These are phyloP conservation scores for Thryonomys swinderianus DNA, from an alignment of 2,113 vertebrate species.

Conservation along the genomic window DNA sequence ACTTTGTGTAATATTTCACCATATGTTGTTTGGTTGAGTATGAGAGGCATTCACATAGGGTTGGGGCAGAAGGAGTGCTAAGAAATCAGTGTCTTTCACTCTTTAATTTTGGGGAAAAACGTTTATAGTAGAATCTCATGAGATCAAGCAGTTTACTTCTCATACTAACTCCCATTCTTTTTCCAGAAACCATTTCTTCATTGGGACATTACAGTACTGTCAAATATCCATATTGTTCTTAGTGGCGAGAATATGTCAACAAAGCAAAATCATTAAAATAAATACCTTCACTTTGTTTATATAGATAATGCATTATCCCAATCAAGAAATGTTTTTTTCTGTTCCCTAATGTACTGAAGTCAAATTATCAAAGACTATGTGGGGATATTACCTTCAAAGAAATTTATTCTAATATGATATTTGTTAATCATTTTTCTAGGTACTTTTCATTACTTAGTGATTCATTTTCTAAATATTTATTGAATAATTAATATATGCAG, in stretches of 20 bases:
- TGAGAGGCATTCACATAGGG: background rate
- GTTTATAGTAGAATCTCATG: background rate
- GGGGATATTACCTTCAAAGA: background rate
- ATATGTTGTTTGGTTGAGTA: background rate
- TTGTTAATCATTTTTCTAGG: background rate
- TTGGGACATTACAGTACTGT: background rate
- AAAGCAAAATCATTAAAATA: slow-evolving; percentile 19
- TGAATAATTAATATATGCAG: background rate
- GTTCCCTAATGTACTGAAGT: background rate
- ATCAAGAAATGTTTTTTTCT: background rate
- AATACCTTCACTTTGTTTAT: background rate
- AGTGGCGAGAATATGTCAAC: background rate
- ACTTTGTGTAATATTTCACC: background rate
- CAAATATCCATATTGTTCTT: background rate
- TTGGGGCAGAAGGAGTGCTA: accelerated
- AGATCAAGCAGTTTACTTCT: background rate
- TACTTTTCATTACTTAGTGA: background rate
- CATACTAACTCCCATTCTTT: background rate
- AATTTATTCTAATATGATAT: background rate
- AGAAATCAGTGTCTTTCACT: background rate
- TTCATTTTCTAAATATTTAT: background rate
- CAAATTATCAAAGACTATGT: background rate
- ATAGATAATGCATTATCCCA: background rate
- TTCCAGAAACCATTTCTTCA: slow-evolving; percentile 30
- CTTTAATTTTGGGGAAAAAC: background rate